Evolutionary conservation across 1,140 invertebrate species (phyloP).

Genomic region (Asbolus verrucosus): DNA sequence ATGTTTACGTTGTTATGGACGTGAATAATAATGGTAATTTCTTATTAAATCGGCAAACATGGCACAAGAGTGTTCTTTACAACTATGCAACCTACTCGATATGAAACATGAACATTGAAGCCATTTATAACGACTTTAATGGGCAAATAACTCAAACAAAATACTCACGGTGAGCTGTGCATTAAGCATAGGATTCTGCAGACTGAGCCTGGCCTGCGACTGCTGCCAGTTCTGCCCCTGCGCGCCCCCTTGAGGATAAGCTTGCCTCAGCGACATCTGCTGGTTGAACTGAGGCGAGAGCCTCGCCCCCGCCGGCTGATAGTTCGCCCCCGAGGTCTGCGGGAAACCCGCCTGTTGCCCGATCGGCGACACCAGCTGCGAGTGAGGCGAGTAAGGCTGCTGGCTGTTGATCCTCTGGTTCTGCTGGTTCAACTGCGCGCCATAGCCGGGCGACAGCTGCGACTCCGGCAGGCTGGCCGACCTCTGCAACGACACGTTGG

Average conservation of each 20-base stretch:
- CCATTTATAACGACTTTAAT: no score
- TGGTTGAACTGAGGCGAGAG: slow-evolving; percentile 57
- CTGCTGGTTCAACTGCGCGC: slow-evolving; percentile 52
- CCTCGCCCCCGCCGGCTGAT: slow-evolving; percentile 50
- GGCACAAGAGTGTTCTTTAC: no score
- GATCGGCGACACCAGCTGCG: slow-evolving; percentile 64
- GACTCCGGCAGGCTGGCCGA: slow-evolving; percentile 77
- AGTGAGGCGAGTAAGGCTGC: slow-evolving; percentile 67
- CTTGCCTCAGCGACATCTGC: slow-evolving; percentile 60
- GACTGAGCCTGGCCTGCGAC: slow-evolving; percentile 63
- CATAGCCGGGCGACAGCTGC: slow-evolving; percentile 76
- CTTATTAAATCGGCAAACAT: no score
- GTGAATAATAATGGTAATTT: no score
- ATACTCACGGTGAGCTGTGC: slow-evolving; percentile 78
- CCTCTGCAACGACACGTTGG: slow-evolving; percentile 81
- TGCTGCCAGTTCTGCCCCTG: slow-evolving; percentile 53
- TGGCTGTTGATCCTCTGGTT: slow-evolving; percentile 62
- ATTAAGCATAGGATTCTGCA: slow-evolving; percentile 84
- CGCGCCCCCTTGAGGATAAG: slow-evolving; percentile 55
- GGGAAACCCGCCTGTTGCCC: slow-evolving; percentile 56
- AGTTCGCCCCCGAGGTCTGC: slow-evolving; percentile 56
- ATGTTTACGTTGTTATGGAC: no score
- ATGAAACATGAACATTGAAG: no score
- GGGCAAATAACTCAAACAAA: not conserved
- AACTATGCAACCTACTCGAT: no score